These are phyloP conservation scores for Linnaemya vulpina DNA, from an alignment of 2,888 invertebrate species.

Conservation along the genomic window DNA sequence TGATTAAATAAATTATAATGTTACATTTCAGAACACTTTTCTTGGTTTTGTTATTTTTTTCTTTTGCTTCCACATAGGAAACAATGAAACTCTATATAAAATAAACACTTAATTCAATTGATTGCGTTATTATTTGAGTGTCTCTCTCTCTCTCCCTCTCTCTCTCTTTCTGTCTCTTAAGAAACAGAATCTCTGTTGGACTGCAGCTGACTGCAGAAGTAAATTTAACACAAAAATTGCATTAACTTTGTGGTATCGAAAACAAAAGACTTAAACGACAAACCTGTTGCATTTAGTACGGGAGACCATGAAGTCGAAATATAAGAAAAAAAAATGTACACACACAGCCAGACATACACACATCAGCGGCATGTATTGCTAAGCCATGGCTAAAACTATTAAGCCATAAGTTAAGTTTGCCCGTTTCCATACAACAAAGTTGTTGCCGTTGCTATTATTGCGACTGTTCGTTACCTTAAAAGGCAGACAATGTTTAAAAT, in stretches of 20 bases:
- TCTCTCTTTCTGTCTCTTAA: constrained; percentile 17
- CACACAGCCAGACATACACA: neutral
- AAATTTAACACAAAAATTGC: constrained; percentile 60
- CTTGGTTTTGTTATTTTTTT: neutral
- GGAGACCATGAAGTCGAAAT: constrained; percentile 23
- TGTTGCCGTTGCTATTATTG: constrained; percentile 36
- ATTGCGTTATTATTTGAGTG: constrained; percentile 59
- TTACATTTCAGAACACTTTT: constrained; percentile 41
- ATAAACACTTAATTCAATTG: constrained; percentile 72
- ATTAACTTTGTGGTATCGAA: constrained; percentile 52
- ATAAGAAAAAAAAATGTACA: neutral
- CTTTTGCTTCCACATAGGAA: constrained; percentile 1
- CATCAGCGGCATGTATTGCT: neutral
- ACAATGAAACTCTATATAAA: constrained; percentile 68
- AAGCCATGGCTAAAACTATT: constrained; percentile 46
- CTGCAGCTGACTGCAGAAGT: constrained; percentile 25
- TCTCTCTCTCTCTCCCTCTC: neutral
- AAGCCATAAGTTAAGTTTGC: neutral
- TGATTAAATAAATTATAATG: constrained; percentile 67
- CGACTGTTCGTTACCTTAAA: constrained; percentile 58
- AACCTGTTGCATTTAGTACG: constrained; percentile 64
- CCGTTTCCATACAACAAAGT: constrained; percentile 31
- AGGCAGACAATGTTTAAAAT: constrained; percentile 69
- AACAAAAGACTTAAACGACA: constrained; percentile 71
- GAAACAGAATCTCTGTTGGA: constrained; percentile 12